These are phyloP conservation scores for Silvanus unidentatus DNA, from an alignment of 2,888 invertebrate species.

Conservation along the genomic window DNA sequence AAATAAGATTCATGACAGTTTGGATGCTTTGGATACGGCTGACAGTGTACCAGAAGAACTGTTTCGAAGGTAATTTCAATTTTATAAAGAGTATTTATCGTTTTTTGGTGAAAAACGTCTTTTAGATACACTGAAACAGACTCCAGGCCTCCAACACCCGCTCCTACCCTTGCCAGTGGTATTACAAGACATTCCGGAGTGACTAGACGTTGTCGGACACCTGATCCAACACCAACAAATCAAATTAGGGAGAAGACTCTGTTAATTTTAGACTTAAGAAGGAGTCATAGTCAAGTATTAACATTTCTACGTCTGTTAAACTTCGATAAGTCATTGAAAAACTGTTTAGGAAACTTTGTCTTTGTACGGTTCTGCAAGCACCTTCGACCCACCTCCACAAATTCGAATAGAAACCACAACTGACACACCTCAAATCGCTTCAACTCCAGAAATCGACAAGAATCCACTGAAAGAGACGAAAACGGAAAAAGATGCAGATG, in stretches of 20 bases:
- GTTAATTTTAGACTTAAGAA: slow-evolving; percentile 65
- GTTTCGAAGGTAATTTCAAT: slow-evolving; percentile 53
- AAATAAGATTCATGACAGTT: background rate
- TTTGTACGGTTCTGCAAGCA: background rate
- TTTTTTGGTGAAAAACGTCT: background rate
- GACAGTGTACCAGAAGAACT: slow-evolving; percentile 71
- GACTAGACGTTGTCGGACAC: slow-evolving; percentile 62
- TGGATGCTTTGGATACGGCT: slow-evolving; percentile 40
- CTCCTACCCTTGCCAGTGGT: slow-evolving; percentile 69
- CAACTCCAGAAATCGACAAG: slow-evolving; percentile 6
- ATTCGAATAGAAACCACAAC: background rate
- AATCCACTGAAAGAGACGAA: slow-evolving; percentile 1
- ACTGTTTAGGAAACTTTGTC: no score
- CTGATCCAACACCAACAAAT: slow-evolving; percentile 55
- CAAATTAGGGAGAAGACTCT: slow-evolving; percentile 53
- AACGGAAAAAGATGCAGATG: slow-evolving; percentile 53
- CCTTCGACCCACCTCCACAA: background rate
- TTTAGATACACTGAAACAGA: slow-evolving; percentile 75
- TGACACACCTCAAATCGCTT: background rate
- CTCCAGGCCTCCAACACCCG: slow-evolving; percentile 74
- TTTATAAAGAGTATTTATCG: background rate
- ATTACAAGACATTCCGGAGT: slow-evolving; percentile 61
- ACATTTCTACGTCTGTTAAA: background rate
- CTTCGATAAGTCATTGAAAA: background rate
- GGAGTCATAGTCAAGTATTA: slow-evolving; percentile 60